phyloP scores from a whole-genome alignment of 2,797 vertebrate genomes.

The Podarcis siculus region DNA sequence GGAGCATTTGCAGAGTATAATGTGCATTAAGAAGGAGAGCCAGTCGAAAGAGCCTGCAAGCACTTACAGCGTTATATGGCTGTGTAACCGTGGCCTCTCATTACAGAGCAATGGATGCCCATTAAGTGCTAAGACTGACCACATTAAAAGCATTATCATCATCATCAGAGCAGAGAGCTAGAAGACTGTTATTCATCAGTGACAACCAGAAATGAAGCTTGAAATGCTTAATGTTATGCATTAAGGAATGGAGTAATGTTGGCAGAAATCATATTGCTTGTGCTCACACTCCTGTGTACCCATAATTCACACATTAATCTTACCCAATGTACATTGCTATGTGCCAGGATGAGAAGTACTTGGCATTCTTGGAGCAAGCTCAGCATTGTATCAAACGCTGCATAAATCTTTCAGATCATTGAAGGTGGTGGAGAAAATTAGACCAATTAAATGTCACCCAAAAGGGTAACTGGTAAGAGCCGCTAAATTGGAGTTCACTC shows the following conservation, averaged over 20 bases:
- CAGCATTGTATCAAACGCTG: not conserved
- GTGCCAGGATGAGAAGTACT: not conserved
- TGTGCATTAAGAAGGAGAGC: not conserved
- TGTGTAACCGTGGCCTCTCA: not conserved
- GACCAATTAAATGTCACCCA: constrained; percentile 17
- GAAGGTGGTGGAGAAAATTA: constrained; percentile 24
- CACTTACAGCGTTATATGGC: not conserved
- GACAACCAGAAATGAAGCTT: not conserved
- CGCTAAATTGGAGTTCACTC: not conserved
- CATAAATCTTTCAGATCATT: not conserved
- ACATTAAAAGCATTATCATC: not conserved
- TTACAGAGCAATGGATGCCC: not conserved
- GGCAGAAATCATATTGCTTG: not conserved
- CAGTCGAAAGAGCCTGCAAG: constrained; percentile 15
- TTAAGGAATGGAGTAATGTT: constrained; percentile 24
- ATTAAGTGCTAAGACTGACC: not conserved
- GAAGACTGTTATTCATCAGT: constrained; percentile 10
- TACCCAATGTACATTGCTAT: rapidly evolving
- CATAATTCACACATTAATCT: not conserved
- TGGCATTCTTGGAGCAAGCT: not conserved
- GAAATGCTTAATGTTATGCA: constrained; percentile 3
- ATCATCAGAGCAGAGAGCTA: not conserved
- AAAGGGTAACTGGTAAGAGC: constrained; percentile 6
- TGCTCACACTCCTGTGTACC: not conserved
- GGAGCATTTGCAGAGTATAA: not conserved